These are phyloP conservation scores for Atopsyche davidsoni DNA, from an alignment of 1,140 invertebrate species.

Conservation along the genomic window DNA sequence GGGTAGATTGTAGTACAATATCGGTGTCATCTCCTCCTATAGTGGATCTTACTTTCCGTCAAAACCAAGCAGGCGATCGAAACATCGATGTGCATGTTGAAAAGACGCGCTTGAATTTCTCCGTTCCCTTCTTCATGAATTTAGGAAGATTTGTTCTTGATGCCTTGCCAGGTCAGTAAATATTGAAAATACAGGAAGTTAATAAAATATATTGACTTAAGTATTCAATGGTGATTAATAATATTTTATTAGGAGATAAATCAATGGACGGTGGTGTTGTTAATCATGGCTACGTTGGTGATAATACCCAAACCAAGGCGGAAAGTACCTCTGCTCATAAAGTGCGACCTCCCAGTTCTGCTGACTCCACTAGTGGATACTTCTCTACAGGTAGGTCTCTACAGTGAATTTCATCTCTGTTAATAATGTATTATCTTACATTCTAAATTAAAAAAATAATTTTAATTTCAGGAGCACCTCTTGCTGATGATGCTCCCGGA, in stretches of 20 bases:
- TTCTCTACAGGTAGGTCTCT: constrained; percentile 44
- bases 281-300: constrained; percentile 62
- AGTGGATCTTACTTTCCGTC: constrained; percentile 58
- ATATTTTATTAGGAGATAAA: constrained; percentile 24
- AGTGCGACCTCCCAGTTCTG: constrained; percentile 38
- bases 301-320: constrained; percentile 36
- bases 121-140: constrained; percentile 64
- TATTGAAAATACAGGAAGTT: constrained; percentile 2
- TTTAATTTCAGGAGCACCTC: constrained; percentile 35
- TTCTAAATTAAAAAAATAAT: not conserved
- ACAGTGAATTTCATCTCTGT: not conserved
- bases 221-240: not conserved
- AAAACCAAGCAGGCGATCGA: constrained; percentile 56
- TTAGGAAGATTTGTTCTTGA: constrained; percentile 62
- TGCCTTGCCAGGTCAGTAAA: constrained; percentile 52
- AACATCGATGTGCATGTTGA: constrained; percentile 65
- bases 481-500: constrained; percentile 45
- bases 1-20: constrained; percentile 53
- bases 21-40: constrained; percentile 61
- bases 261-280: constrained; percentile 57
- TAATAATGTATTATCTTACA: constrained; percentile 3
- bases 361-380: constrained; percentile 55
- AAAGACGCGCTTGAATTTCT: constrained; percentile 64
- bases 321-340: constrained; percentile 34
- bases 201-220: not conserved